Base-by-base conservation (phyloP, 2,113 vertebrate genomes). In the Syrmaticus mikado region DNA sequence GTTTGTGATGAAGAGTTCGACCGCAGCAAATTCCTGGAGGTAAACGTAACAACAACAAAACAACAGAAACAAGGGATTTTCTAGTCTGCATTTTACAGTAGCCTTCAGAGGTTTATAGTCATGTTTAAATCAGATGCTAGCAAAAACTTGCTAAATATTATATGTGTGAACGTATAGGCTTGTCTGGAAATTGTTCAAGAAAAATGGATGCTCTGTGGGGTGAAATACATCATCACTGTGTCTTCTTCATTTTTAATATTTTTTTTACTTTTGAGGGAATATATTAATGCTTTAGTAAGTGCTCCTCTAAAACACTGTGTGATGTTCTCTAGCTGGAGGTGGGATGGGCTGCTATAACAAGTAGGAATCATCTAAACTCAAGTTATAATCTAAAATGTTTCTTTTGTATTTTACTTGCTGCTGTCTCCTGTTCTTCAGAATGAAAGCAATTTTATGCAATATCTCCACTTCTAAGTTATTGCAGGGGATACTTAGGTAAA, bases 21-120 rank as follows among this genome's bases (percentile, higher is more conserved):
- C 82, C 92, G 72, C 91, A 92, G 32, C 16, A 71, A 80, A 91
- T 77, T 87, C 89, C 91, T 87, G 89, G 60, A 80, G 84, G 89
- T 48, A 96, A 91, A 77, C 38, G 40, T 10, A 82, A 61, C 60
- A 82, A 45, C 10, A 85, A 48, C 75, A 82, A 86, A 87, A 79
- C 84, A 45, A 82, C 62, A 82, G 62, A 87, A 87, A 87, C 15
- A 45, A 70, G 62, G 21, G 57, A 34, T 89, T 82, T 92, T 94
- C 30, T 73, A 76, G 45, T 46, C 46, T 88, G 24, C 13, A 25
- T 68, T 88, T 75, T 86, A 55, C 83, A 86, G 55, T 71, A 88
- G 36, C 30, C 45, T 85, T 24, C 43, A 78, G 73, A 92, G 87
- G 36, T 32, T 76, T 80, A 70, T 82, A 19, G 71, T 66, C 22